Base-by-base conservation (phyloP, 2,888 invertebrate genomes). In the Mystacides longicornis region DNA sequence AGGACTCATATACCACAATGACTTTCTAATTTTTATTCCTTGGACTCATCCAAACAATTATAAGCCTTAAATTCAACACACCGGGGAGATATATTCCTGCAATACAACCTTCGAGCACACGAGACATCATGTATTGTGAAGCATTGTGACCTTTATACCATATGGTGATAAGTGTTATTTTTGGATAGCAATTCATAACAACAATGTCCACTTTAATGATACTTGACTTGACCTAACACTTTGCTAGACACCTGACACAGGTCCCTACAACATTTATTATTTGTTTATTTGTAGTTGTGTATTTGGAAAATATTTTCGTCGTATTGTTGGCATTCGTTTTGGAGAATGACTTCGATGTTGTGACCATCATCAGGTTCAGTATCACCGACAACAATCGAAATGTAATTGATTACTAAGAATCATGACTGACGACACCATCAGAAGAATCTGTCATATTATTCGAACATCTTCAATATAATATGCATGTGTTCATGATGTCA, bases 1-100 rank as follows among this genome's bases (percentile, higher is more conserved):
- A 58, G 56, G 60, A 52, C 33, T 56, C 55, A 55, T 55, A 51
- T 45, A 47, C 55, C 55, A 55, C 55, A 45, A 23, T 55, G 55
- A 48, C 55, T 47, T 27, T 23, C 37, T 21, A 18, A 19, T 46
- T 46, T 46, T 46, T 5, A 46, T 7, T 46, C 46, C 46, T 5
- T 20, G 3, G 21, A 3, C 18, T 19, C 19, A 19, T 5, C 20
- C 46, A 37, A 37, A 16, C 37, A 14, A 37, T 37, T 7, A 37
- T 37, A 14, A 37, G n/a, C 3, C 37, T 7, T 14, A 37, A 37
- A 37, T n/a, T 7, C 14, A 37, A 37, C 14, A 4, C 14, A 37
- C 14, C 14, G 14, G 16, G 3, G 37, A 16, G 16, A 4, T 14
- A 3, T 7, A 37, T 37, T 37, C 14, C 4, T 7, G 14, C 16